phyloP scores from a whole-genome alignment of 1,140 invertebrate genomes.

The Pachypeltis micranthus region DNA sequence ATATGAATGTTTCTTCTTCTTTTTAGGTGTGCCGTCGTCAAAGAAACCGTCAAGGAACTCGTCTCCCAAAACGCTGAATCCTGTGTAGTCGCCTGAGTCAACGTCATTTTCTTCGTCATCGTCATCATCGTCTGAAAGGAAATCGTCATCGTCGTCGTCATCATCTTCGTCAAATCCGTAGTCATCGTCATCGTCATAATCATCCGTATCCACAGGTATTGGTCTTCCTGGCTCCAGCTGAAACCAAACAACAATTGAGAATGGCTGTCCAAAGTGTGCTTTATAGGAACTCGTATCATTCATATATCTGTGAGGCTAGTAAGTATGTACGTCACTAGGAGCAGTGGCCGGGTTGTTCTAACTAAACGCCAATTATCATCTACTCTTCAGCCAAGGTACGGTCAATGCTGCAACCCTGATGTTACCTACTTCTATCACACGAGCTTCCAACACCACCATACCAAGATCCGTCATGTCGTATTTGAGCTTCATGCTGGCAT shows the following conservation, averaged over 20 bases:
- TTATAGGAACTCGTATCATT: no score
- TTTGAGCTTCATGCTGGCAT: no score
- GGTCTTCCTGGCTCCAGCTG: constrained; percentile 55
- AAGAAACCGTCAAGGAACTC: constrained; percentile 31
- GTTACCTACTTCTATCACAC: no score
- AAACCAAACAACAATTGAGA: constrained; percentile 1
- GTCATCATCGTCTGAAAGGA: constrained; percentile 36
- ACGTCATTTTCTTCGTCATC: constrained; percentile 38
- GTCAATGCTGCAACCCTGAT: no score
- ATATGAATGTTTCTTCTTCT: constrained; percentile 30
- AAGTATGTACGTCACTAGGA: no score
- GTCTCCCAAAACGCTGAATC: constrained; percentile 30
- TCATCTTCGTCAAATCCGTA: constrained; percentile 30
- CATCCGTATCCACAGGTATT: constrained; percentile 28
- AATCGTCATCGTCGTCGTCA: constrained; percentile 33
- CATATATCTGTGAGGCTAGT: no score
- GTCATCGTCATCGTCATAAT: constrained; percentile 30
- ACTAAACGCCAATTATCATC: no score
- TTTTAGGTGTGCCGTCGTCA: constrained; percentile 19
- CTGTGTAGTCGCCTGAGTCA: constrained; percentile 31
- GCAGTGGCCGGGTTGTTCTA: no score
- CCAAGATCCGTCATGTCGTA: no score
- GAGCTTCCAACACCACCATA: no score
- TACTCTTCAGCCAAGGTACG: no score
- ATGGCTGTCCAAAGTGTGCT: no score